Conservation (phyloP, 2,888 invertebrate species). For the Metalampra italica region DNA sequence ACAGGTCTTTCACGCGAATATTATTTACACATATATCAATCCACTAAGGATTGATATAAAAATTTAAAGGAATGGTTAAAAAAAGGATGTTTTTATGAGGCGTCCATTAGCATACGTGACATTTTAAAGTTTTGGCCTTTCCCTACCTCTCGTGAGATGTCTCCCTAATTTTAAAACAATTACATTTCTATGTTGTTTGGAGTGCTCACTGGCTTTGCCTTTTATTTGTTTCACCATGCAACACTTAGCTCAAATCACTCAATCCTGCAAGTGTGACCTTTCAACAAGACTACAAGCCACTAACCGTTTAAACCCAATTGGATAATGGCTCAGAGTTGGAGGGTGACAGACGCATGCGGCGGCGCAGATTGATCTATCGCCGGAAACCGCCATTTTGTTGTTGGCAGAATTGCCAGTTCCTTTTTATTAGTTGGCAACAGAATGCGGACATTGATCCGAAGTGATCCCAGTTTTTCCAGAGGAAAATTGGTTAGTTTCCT, state of each 20-base stretch:
- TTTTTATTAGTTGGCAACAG: constrained; percentile 12
- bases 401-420: constrained; percentile 37
- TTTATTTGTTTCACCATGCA: too few species aligned
- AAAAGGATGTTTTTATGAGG: too few species aligned
- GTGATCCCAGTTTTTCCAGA: not conserved
- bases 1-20: too few species aligned
- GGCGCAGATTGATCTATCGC: constrained; percentile 64
- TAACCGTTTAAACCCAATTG: constrained; percentile 10
- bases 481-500: not conserved
- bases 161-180: too few species aligned
- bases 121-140: too few species aligned
- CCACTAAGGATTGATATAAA: too few species aligned
- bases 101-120: too few species aligned
- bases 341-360: constrained; percentile 27
- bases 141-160: too few species aligned
- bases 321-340: constrained; percentile 14
- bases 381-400: constrained; percentile 49
- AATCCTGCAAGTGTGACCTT: not conserved
- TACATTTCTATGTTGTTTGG: too few species aligned
- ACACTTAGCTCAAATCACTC: not conserved
- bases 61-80: too few species aligned
- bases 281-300: not conserved
- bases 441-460: constrained; percentile 2
- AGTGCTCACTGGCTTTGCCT: too few species aligned
- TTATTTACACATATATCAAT: too few species aligned